Percentiles rank a stretch among this genome's conserved stretches.
These are phyloP conservation scores for Drosophila teissieri DNA, from an alignment of 1,140 invertebrate species.

Conservation along the genomic window DNA sequence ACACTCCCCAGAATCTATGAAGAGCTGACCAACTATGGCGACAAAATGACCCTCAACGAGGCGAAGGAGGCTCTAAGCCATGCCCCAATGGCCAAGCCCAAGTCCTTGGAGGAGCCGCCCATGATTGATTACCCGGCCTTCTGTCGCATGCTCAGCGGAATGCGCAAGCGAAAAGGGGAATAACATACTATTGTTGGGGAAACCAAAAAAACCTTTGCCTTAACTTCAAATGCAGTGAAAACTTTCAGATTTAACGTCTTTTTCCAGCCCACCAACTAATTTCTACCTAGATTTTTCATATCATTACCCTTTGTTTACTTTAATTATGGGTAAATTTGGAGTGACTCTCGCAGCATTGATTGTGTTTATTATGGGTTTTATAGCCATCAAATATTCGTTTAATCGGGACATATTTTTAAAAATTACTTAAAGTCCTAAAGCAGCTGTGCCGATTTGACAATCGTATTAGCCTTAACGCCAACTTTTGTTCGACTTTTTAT, in stretches of 20 bases:
- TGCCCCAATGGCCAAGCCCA: slow-evolving; percentile 86
- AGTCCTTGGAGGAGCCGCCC: slow-evolving; percentile 82
- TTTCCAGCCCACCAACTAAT: too few relatives aligned
- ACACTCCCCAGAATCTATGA: slow-evolving; percentile 85
- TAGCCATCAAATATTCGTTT: not conserved
- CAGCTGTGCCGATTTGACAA: slow-evolving; percentile 20
- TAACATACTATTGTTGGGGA: not conserved
- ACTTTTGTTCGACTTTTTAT: slow-evolving; percentile 78
- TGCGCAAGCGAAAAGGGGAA: slow-evolving; percentile 85
- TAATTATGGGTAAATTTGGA: too few relatives aligned
- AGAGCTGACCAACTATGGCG: slow-evolving; percentile 87
- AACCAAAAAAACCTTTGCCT: not conserved
- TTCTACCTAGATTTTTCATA: too few relatives aligned
- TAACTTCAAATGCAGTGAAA: not conserved
- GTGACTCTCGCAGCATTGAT: too few relatives aligned
- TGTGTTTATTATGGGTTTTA: too few relatives aligned
- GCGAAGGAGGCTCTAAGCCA: slow-evolving; percentile 87
- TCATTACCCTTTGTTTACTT: too few relatives aligned
- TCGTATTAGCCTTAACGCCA: slow-evolving; percentile 68
- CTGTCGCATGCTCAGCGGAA: slow-evolving; percentile 87
- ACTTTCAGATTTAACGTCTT: too few relatives aligned
- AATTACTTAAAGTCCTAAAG: slow-evolving; percentile 13
- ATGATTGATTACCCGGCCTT: slow-evolving; percentile 88
- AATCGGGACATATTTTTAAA: not conserved
- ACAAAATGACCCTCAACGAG: slow-evolving; percentile 87